These are phyloP conservation scores for Drosophila mercatorum DNA, from an alignment of 2,888 invertebrate species.

Conservation along the genomic window DNA sequence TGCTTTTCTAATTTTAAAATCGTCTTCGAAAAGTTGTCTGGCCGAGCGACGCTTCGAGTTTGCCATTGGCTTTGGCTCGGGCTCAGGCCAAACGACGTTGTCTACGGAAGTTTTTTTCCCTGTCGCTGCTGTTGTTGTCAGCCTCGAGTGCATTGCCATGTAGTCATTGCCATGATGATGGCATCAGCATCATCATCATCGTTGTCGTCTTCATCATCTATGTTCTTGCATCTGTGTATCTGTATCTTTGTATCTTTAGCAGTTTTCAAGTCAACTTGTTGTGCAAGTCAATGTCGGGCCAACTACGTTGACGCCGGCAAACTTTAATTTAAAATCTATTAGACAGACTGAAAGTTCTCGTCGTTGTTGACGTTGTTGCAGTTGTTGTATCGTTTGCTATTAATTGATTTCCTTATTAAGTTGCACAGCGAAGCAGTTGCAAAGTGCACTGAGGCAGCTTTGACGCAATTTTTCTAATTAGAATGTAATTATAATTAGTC, in stretches of 20 bases:
- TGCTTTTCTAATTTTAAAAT: slow-evolving; percentile 77
- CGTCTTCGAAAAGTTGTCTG: slow-evolving; percentile 71
- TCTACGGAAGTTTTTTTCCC: slow-evolving; percentile 70
- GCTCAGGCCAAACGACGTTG: slow-evolving; percentile 44
- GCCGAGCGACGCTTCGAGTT: slow-evolving; percentile 48
- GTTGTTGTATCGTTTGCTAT: slow-evolving; percentile 68
- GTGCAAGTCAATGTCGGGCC: slow-evolving; percentile 69
- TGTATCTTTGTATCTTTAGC: slow-evolving; percentile 60
- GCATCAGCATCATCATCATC: slow-evolving; percentile 21
- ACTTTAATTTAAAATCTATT: slow-evolving; percentile 78
- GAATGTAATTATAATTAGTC: slow-evolving; percentile 77
- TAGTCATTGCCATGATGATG: slow-evolving; percentile 45
- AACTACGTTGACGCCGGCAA: slow-evolving; percentile 62
- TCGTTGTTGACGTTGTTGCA: slow-evolving; percentile 10
- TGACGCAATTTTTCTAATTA: slow-evolving; percentile 72
- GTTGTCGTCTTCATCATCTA: slow-evolving; percentile 15
- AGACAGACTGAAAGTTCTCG: slow-evolving; percentile 58
- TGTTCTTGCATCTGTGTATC: slow-evolving; percentile 58
- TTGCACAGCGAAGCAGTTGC: slow-evolving; percentile 30
- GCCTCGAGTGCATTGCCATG: slow-evolving; percentile 75
- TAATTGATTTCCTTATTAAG: slow-evolving; percentile 80
- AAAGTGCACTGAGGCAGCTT: slow-evolving; percentile 46
- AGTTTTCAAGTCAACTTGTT: slow-evolving; percentile 71
- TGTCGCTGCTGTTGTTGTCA: slow-evolving; percentile 30
- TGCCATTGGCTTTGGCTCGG: slow-evolving; percentile 42